Evolutionary conservation across 1,140 invertebrate species (phyloP), one percentile per base, ranked within the genome.

Genomic region (Acromyrmex heyeri): DNA sequence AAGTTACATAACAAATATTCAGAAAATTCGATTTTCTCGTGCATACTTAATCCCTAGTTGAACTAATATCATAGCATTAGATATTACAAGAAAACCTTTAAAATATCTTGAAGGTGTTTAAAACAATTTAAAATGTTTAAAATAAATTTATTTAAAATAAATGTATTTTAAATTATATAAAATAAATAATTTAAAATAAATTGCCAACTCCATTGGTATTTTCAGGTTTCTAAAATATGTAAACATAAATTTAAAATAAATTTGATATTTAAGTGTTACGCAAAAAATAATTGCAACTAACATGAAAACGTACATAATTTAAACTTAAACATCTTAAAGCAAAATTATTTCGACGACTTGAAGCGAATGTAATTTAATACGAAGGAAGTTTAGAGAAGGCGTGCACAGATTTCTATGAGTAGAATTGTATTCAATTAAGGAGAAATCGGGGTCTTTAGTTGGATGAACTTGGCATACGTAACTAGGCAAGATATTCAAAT

Each of bases 401-500:
- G 55, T 62, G 55, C 55, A n/a, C 55, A 38, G 69, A 83, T 83
- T 61, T 62, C 55, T 62, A 24, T 21, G 59, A 75, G 55, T 50
- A n/a, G 38, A 61, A 83, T 83, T 61, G 69, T 34, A 86, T 59
- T 86, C 55, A 72, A 81, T 86, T 81, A 72, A 62, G 24, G 48
- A 86, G 75, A 69, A 69, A 64, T 62, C 34, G 81, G 34, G 59
- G 34, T 85, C 50, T 81, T 70, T 79, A 67, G 27, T 53, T 50
- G 85, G 53, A 69, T 30, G 69, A 48, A 64, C 24, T 48, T 50
- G 53, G 53, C 55, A 82, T 73, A 82, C 53, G 34, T 82, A 61
- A 75, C 44, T 50, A 75, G 14, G 24, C 1, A 85, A 67, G 48
- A 65, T 81, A 67, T 79, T 57, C 34, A 55, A 85, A 85, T 85